Base-by-base conservation (phyloP, 2,113 vertebrate species). In the Candoia aspera region DNA sequence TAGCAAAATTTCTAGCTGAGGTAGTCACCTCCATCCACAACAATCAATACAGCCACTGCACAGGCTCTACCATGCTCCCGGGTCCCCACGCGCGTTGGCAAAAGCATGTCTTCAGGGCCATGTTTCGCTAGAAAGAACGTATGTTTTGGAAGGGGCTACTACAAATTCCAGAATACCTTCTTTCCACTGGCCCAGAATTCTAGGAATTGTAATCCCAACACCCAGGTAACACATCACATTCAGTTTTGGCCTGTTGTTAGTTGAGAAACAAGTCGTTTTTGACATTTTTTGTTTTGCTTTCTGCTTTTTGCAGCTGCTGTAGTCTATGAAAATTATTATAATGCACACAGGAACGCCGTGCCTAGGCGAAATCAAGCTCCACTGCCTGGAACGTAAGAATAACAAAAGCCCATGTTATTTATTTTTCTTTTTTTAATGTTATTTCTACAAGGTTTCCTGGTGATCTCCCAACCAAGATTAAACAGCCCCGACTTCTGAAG, bases 241-340 rank as follows among this genome's bases (percentile, higher is more conserved):
- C 17, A 57, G 8, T 2, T n/a, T 57, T 55, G 54, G 54, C 29
- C 15, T 21, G 9, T 10, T 10, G 2, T 86, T 55, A 79, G 12
- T 53, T n/a, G 84, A 86, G 53, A n/a, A 54, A 86, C 6, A 54
- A 15, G 26, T 49, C 13, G 6, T 26, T 24, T 91, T n/a, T 54
- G 58, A 4, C 33, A 46, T 6, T 21, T 11, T 19, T 9, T 23
- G 58, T 46, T 42, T 88, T 89, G 13, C 87, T 17, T 26, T 84
- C 92, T 58, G 54, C 6, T 29, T 55, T 64, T 23, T 85, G 93
- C 73, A 99, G 99, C 97, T 94, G 97, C 98, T 0, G 95, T 99
- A 90, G 29, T 92, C 92, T 99, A 99, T 93, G 99, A 99, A 96
- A 99, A 99, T 97, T 99, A 99, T 97, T 99, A 99, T 90, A 98